Percentiles rank a stretch among this genome's conserved stretches.
Evolutionary conservation across 2,113 vertebrate genomes (phyloP).

Genomic region (Connochaetes taurinus): DNA sequence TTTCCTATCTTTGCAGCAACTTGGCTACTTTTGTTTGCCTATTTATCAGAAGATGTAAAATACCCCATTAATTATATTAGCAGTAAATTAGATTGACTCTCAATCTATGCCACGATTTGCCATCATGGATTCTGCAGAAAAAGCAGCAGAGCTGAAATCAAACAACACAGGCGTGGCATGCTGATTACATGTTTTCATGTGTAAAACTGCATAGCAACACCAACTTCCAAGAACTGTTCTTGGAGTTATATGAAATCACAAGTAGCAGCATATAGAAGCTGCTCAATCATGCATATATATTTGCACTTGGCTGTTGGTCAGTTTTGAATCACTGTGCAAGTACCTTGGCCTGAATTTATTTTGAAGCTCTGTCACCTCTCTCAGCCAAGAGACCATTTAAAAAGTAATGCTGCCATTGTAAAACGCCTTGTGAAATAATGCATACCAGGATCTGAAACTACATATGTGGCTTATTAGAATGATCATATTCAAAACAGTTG

Average conservation of each 20-base stretch:
- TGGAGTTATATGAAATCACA: background rate
- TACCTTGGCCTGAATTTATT: background rate
- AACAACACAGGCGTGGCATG: background rate
- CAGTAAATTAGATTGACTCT: constrained; percentile 18
- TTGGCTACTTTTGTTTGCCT: background rate
- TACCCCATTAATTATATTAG: background rate
- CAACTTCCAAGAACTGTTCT: background rate
- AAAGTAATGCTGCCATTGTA: background rate
- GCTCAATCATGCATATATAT: background rate
- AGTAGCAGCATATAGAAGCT: background rate
- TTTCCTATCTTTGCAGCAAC: background rate
- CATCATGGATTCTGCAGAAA: background rate
- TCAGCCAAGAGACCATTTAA: background rate
- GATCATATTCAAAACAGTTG: constrained; percentile 9
- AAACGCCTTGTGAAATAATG: background rate
- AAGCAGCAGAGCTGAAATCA: constrained; percentile 1
- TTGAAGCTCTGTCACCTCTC: background rate
- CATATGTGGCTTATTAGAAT: background rate
- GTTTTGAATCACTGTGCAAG: background rate
- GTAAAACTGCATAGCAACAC: background rate
- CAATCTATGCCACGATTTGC: background rate
- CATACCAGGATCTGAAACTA: background rate
- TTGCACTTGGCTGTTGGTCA: background rate
- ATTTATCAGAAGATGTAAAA: background rate
- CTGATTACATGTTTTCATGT: background rate